phyloP scores from a whole-genome alignment of 2,113 vertebrate species.

The Sialia sialis region DNA sequence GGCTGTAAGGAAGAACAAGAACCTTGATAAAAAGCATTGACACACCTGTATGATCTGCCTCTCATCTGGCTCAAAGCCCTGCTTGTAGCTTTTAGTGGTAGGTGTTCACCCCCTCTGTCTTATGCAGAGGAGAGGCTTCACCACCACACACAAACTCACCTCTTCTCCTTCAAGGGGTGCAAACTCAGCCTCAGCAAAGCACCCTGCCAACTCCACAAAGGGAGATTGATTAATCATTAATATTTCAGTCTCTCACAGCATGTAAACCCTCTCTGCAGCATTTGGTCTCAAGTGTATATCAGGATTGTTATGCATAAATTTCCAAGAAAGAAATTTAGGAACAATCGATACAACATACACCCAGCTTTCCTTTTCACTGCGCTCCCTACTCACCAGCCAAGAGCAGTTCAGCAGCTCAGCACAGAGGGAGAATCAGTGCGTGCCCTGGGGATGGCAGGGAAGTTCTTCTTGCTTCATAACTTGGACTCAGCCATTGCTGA shows the following conservation, averaged over 20 bases:
- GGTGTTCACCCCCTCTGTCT: not conserved
- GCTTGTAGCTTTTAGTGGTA: not conserved
- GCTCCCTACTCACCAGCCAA: not conserved
- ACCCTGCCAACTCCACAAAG: not conserved
- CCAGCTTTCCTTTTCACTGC: not conserved
- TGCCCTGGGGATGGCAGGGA: accelerated
- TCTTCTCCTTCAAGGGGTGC: not conserved
- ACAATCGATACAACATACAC: accelerated
- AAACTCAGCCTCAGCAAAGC: not conserved
- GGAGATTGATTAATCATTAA: no score
- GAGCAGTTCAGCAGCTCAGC: not conserved
- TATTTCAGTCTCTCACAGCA: not conserved
- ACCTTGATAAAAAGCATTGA: not conserved
- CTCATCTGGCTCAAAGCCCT: not conserved
- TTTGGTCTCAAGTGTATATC: not conserved
- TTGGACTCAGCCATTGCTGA: not conserved
- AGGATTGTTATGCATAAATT: not conserved
- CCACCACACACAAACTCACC: not conserved
- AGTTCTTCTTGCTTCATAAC: not conserved
- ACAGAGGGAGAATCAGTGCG: not conserved
- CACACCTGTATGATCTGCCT: not conserved
- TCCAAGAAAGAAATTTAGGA: not conserved
- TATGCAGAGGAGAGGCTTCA: not conserved
- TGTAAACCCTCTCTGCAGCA: not conserved
- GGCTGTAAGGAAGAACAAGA: not conserved